These are phyloP conservation scores for Andrena camellia DNA, from an alignment of 2,888 invertebrate genomes.

Conservation along the genomic window DNA sequence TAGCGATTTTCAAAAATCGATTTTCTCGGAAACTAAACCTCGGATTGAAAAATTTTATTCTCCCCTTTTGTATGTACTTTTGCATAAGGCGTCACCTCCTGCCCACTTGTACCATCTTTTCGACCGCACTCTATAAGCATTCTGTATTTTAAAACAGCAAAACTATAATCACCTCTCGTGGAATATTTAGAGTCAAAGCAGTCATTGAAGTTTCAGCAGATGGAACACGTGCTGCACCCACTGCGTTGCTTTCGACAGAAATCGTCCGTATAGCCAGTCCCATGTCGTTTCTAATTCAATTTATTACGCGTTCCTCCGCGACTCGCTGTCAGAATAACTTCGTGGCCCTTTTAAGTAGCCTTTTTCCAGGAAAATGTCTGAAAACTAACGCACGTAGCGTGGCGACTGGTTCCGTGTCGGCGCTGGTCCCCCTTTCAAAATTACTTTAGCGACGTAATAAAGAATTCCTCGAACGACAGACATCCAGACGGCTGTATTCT, in stretches of 20 bases:
- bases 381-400: constrained; percentile 11
- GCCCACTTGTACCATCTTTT: too few species aligned
- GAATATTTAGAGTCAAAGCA: too few species aligned
- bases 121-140: too few species aligned
- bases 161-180: too few species aligned
- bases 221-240: neutral
- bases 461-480: constrained; percentile 61
- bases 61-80: too few species aligned
- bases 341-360: neutral
- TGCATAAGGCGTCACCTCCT: too few species aligned
- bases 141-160: too few species aligned
- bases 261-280: neutral
- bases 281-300: neutral
- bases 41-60: too few species aligned
- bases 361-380: constrained; percentile 2
- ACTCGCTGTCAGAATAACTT: neutral
- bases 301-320: neutral
- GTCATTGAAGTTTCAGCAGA: neutral
- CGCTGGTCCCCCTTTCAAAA: constrained; percentile 32
- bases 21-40: too few species aligned
- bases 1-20: too few species aligned
- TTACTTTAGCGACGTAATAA: constrained; percentile 55
- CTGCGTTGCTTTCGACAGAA: neutral
- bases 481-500: constrained; percentile 56
- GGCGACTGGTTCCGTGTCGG: constrained; percentile 10